phyloP scores from a whole-genome alignment of 2,888 invertebrate species.

The Prenolepis imparis region DNA sequence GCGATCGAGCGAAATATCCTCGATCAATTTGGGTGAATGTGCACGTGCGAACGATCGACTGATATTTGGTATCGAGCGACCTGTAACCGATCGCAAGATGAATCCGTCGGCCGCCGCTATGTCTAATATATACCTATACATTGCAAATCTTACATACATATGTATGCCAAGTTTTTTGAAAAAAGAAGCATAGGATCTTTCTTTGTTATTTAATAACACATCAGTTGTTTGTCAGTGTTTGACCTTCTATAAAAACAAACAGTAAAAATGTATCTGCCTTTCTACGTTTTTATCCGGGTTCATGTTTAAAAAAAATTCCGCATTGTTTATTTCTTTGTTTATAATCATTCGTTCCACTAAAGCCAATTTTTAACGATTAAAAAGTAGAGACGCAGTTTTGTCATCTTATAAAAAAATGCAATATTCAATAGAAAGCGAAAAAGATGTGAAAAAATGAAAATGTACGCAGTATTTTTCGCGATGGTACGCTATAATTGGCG shows the following conservation, averaged over 20 bases:
- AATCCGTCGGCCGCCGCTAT: constrained; percentile 47
- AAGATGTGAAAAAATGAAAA: not conserved
- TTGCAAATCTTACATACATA: constrained; percentile 6
- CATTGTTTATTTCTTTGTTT: not conserved
- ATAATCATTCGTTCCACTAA: not conserved
- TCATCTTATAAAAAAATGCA: not conserved
- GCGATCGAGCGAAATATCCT: not conserved
- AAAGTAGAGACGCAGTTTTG: not conserved
- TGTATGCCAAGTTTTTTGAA: not conserved
- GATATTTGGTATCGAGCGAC: not conserved
- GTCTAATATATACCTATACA: not conserved
- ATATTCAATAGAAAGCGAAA: not conserved
- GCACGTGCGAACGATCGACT: not conserved
- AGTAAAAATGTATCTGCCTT: not conserved
- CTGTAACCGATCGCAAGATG: not conserved
- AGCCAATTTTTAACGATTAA: not conserved
- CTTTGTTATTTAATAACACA: constrained; percentile 6
- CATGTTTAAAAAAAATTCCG: not conserved
- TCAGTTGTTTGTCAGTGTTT: not conserved
- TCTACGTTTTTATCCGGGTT: not conserved
- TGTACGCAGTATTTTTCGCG: not conserved
- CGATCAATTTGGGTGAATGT: not conserved
- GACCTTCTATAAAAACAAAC: not conserved
- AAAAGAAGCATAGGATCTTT: not conserved
- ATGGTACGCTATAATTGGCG: not conserved